phyloP scores from a whole-genome alignment of 2,888 invertebrate species.

The Melanophora roralis region DNA sequence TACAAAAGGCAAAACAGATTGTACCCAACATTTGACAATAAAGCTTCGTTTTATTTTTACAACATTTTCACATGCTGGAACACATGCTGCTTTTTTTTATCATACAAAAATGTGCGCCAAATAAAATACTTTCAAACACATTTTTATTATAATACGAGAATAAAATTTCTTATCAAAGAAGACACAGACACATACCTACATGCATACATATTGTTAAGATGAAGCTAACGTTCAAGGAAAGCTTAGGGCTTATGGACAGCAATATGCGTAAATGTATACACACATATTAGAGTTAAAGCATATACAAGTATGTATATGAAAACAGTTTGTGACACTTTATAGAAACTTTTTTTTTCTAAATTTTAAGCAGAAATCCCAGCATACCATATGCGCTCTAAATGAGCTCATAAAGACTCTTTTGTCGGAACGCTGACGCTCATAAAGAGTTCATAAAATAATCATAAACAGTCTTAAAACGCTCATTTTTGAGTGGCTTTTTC shows the following conservation, averaged over 20 bases:
- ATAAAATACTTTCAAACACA: slow-evolving; percentile 47
- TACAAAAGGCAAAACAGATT: slow-evolving; percentile 55
- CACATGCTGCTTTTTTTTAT: slow-evolving; percentile 75
- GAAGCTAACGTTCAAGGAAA: slow-evolving; percentile 53
- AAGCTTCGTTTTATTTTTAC: slow-evolving; percentile 58
- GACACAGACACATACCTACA: slow-evolving; percentile 53
- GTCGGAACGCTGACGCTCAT: no score
- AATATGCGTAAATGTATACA: background rate
- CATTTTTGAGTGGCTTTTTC: no score
- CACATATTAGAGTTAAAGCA: background rate
- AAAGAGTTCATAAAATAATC: no score
- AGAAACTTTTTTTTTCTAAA: no score
- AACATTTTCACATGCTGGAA: slow-evolving; percentile 70
- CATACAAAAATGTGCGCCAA: slow-evolving; percentile 66
- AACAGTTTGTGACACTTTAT: no score
- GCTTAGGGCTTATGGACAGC: background rate
- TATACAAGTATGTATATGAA: no score
- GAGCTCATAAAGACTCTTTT: no score
- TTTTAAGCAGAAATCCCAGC: no score
- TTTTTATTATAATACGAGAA: slow-evolving; percentile 51
- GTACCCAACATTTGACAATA: slow-evolving; percentile 58
- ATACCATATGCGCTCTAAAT: no score
- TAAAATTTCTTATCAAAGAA: slow-evolving; percentile 62
- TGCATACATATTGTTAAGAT: slow-evolving; percentile 63
- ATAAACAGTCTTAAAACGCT: no score